phyloP scores from a whole-genome alignment of 1,140 invertebrate species.

The Caerostris darwini region DNA sequence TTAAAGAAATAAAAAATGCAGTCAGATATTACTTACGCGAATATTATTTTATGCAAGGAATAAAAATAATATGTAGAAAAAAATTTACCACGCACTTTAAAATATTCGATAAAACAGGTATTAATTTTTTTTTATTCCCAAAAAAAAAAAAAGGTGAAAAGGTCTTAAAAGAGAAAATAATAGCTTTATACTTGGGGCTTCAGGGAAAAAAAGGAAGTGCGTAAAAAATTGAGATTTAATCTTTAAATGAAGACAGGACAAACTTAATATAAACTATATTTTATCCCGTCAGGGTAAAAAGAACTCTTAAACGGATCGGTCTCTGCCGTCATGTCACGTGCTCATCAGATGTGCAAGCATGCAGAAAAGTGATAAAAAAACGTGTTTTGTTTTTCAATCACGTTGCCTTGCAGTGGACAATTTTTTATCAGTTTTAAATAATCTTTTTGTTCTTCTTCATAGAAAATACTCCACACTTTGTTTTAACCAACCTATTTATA shows the following conservation, averaged over 20 bases:
- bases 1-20: too few species aligned
- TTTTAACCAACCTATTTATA: too few species aligned
- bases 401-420: not conserved
- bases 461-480: too few species aligned
- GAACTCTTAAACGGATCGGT: not conserved
- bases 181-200: not conserved
- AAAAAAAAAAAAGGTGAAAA: too few species aligned
- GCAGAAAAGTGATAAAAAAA: not conserved
- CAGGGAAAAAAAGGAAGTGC: not conserved
- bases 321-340: not conserved
- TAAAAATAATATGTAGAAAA: not conserved
- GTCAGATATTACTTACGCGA: not conserved
- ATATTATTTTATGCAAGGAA: not conserved
- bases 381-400: conserved; percentile 7
- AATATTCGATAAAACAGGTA: too few species aligned
- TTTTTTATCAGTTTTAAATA: not conserved
- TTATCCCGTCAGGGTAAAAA: not conserved
- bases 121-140: too few species aligned
- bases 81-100: too few species aligned
- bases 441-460: too few species aligned
- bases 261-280: not conserved
- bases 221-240: conserved; percentile 9
- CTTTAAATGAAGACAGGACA: conserved; percentile 21
- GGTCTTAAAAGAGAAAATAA: not conserved
- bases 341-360: not conserved